Conservation (phyloP, 2,888 invertebrate genomes). For the Oxyteleia sp. region DNA sequence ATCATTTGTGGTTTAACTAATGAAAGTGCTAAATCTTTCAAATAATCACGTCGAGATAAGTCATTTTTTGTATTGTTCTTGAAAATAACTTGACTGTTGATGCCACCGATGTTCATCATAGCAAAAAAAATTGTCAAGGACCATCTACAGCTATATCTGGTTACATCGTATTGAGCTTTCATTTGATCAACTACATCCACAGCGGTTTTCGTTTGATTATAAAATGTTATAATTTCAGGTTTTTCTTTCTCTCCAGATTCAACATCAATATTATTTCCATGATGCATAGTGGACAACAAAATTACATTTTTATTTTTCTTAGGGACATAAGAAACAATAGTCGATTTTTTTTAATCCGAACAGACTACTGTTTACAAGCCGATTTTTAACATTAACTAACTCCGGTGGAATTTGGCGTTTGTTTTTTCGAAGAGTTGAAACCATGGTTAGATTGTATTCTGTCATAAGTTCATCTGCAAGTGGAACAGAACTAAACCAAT, state of each 20-base stretch:
- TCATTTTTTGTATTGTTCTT: conserved; percentile 18
- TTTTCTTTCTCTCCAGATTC: conserved; percentile 68
- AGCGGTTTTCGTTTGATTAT: conserved; percentile 78
- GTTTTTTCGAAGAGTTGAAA: conserved; percentile 73
- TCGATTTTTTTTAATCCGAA: conserved; percentile 32
- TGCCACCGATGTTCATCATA: conserved; percentile 74
- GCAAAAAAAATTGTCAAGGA: conserved; percentile 74
- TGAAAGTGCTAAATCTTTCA: conserved; percentile 58
- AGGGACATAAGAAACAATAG: conserved; percentile 78
- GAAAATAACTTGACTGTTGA: conserved; percentile 72
- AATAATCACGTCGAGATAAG: conserved; percentile 46
- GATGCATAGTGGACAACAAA: conserved; percentile 69
- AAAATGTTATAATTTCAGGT: conserved; percentile 76
- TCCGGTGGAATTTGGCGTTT: conserved; percentile 65
- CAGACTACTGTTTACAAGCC: not conserved
- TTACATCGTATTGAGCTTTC: conserved; percentile 70
- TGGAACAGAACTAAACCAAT: conserved; percentile 79
- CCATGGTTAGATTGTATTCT: conserved; percentile 63
- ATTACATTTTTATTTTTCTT: conserved; percentile 76
- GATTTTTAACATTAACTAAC: conserved; percentile 53
- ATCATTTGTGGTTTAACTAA: conserved; percentile 57
- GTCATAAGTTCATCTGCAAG: conserved; percentile 75
- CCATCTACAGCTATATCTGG: conserved; percentile 76
- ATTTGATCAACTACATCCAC: conserved; percentile 78
- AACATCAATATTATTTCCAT: conserved; percentile 5